phyloP scores from a whole-genome alignment of 1,140 invertebrate species.

The Drosophila mayri region DNA sequence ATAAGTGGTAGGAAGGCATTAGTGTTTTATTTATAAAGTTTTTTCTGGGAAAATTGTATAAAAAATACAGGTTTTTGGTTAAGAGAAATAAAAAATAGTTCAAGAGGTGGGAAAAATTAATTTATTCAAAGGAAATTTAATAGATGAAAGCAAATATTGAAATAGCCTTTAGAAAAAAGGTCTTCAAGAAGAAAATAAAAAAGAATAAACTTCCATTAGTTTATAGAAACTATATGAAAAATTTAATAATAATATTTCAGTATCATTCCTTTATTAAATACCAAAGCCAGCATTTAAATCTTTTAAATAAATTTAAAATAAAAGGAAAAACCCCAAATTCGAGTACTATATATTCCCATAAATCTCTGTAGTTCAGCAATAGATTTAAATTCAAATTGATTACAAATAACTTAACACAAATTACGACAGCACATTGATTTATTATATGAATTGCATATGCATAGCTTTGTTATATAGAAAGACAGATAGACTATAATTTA shows the following conservation, averaged over 20 bases:
- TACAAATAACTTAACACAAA: conserved; percentile 68
- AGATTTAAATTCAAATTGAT: conserved; percentile 48
- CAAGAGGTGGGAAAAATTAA: rapidly evolving
- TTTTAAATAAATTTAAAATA: neutral
- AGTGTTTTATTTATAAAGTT: neutral
- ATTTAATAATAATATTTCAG: neutral
- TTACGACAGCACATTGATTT: conserved; percentile 64
- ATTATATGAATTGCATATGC: conserved; percentile 52
- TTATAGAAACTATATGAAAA: neutral
- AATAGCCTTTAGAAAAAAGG: neutral
- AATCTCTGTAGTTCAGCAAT: conserved; percentile 20
- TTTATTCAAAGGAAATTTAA: neutral
- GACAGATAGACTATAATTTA: conserved; percentile 48
- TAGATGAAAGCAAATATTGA: no score
- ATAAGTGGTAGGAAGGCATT: conserved; percentile 1
- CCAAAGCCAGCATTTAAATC: neutral
- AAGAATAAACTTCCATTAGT: neutral
- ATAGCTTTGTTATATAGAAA: conserved; percentile 31
- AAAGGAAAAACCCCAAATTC: neutral
- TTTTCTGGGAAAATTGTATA: neutral
- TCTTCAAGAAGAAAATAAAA: neutral
- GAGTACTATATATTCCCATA: conserved; percentile 28
- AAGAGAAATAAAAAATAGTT: neutral
- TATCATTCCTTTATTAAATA: neutral
- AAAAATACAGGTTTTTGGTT: neutral